Base-by-base conservation (phyloP, 2,888 invertebrate genomes). In the Sesamia inferens region DNA sequence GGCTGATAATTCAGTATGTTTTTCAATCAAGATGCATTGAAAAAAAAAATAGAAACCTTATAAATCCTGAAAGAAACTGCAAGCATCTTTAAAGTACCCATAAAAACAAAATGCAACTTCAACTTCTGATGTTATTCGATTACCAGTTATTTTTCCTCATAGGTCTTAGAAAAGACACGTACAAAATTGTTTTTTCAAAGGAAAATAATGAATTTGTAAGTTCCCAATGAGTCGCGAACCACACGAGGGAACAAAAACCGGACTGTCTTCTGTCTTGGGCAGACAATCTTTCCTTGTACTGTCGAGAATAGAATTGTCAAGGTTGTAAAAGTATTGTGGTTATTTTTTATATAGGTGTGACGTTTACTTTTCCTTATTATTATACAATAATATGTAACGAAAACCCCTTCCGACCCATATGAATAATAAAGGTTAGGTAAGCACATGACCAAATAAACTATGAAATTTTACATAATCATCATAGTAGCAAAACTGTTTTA, bases 191-290 rank as follows among this genome's bases (percentile, higher is more conserved):
- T 67, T 68, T 65, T 55, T 51, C 61, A 79, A 79, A 81, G 70
- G 67, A 80, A 77, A 78, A 81, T 84, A 86, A 88, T 86, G 81
- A 86, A 88, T 82, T 87, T 84, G 73, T 87, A 81, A 78, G 84
- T 79, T 75, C 71, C 75, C 81, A 81, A 81, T 84, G 78, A 84
- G 74, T 74, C 73, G 76, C 68, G 68, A 74, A 75, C 76, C 85
- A 82, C 75, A 80, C 65, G 59, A 71, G 77, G 58, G 74, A 72
- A 72, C 74, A 87, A 86, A 86, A 82, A 82, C 70, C 64, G 64
- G 68, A 82, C 74, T 42, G 63, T 74, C 75, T 77, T 78, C 85
- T 85, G 85, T 76, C 79, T 76, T 67, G 66, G 67, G 73, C 86
- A 81, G 81, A 64, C 74, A 57, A 75, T 84, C 76, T 86, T 78